These are phyloP conservation scores for Melospiza georgiana DNA, from an alignment of 2,113 vertebrate genomes.

Conservation along the genomic window DNA sequence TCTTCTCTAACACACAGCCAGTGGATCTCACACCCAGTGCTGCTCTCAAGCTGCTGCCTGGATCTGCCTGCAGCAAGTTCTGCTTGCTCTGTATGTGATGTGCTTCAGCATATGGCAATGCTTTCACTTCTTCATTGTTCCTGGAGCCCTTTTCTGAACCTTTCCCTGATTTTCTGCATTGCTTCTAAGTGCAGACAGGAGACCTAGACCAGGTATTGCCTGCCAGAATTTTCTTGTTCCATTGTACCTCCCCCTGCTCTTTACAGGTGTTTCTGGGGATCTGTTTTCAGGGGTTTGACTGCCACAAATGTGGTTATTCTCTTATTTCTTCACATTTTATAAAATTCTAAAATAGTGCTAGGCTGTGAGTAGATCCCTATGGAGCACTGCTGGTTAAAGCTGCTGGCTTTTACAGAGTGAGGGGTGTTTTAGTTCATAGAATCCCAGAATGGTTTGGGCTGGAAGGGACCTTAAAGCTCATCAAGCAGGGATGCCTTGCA, in stretches of 20 bases:
- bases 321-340: background rate
- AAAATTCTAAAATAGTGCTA: background rate
- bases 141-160: background rate
- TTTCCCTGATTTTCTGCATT: background rate
- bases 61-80: background rate
- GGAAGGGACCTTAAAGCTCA: background rate
- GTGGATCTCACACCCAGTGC: rapidly evolving
- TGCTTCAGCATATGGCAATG: background rate
- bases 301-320: background rate
- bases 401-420: background rate
- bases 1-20: background rate
- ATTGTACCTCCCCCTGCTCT: background rate
- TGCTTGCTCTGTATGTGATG: rapidly evolving
- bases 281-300: background rate
- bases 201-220: background rate
- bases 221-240: background rate
- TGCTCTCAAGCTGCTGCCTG: background rate
- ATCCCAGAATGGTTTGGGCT: background rate
- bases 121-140: background rate
- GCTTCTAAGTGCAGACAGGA: background rate
- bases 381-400: background rate
- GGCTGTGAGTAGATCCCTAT: background rate
- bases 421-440: background rate
- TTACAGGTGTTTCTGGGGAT: background rate
- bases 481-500: background rate